Percentiles rank a stretch among this genome's conserved stretches.
These are phyloP conservation scores for Pycnonotus jocosus DNA, from an alignment of 2,113 vertebrate species.

Conservation along the genomic window DNA sequence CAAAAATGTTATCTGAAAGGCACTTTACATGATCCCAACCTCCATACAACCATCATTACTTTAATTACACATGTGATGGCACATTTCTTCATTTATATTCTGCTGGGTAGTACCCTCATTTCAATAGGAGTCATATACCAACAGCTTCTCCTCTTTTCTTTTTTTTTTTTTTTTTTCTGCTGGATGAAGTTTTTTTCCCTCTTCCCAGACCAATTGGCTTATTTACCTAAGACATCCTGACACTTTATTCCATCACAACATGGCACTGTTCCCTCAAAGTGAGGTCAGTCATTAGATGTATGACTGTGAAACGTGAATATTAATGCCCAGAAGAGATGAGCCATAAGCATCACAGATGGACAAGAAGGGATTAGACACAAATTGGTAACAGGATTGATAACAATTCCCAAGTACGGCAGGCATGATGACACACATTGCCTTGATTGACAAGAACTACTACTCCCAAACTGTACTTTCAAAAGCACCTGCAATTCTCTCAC, in stretches of 20 bases:
- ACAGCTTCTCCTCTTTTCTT: not conserved
- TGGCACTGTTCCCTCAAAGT: not conserved
- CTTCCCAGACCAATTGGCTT: not conserved
- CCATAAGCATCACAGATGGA: not conserved
- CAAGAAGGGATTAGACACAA: not conserved
- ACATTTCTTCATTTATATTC: not conserved
- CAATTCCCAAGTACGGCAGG: not conserved
- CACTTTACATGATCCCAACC: not conserved
- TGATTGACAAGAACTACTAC: not conserved
- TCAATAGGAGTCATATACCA: not conserved
- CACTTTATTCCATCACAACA: not conserved
- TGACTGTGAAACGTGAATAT: not conserved
- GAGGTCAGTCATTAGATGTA: not conserved
- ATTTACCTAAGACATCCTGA: not conserved
- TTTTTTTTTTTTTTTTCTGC: not conserved
- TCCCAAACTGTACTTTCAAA: not conserved
- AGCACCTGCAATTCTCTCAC: not conserved
- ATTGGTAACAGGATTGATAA: not conserved
- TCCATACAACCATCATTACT: not conserved
- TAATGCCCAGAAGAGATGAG: slow-evolving; percentile 1
- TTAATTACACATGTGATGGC: not conserved
- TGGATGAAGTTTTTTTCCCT: not conserved
- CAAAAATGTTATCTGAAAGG: not conserved
- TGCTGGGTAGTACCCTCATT: not conserved
- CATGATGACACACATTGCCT: not conserved